Percentiles rank a stretch among this genome's conserved stretches.
Evolutionary conservation across 2,113 vertebrate genomes (phyloP).

Genomic region (Tupaia tana): DNA sequence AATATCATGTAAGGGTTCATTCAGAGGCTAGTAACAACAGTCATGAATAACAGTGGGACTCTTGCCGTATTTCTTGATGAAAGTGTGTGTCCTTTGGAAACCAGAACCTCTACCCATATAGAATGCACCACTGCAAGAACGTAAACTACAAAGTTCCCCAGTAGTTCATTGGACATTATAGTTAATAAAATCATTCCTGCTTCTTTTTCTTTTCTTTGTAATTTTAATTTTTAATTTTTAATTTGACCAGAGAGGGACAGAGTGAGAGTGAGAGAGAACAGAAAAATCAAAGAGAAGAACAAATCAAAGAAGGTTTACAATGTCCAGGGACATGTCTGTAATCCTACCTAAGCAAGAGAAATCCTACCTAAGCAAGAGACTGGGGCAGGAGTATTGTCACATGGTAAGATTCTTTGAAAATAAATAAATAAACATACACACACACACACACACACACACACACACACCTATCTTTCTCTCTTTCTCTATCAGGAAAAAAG

Average conservation of each 20-base stretch:
- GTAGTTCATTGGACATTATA: too few species aligned
- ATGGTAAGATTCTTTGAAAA: too few species aligned
- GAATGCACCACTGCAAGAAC: background rate
- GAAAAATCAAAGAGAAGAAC: background rate
- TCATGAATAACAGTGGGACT: background rate
- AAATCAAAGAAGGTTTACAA: background rate
- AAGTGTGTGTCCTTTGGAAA: background rate
- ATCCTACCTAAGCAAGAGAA: too few species aligned
- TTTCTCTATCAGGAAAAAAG: too few species aligned
- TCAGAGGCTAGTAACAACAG: background rate
- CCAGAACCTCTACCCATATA: background rate
- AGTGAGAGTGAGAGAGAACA: background rate
- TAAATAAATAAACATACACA: too few species aligned
- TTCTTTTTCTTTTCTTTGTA: too few species aligned
- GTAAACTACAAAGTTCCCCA: background rate
- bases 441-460: too few species aligned
- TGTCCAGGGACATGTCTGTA: too few species aligned
- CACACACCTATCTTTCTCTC: too few species aligned
- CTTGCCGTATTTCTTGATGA: background rate
- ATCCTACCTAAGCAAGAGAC: too few species aligned
- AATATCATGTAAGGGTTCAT: background rate
- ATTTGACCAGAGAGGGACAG: background rate
- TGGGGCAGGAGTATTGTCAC: too few species aligned
- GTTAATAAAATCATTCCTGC: background rate
- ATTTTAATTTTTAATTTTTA: too few species aligned